A percentile compares a stretch with the other conserved stretches of the same genome.
Evolutionary conservation across 37 sponge, comb jelly and placozoan genomes (phyloP).

Genomic region (Geodia barretti): DNA sequence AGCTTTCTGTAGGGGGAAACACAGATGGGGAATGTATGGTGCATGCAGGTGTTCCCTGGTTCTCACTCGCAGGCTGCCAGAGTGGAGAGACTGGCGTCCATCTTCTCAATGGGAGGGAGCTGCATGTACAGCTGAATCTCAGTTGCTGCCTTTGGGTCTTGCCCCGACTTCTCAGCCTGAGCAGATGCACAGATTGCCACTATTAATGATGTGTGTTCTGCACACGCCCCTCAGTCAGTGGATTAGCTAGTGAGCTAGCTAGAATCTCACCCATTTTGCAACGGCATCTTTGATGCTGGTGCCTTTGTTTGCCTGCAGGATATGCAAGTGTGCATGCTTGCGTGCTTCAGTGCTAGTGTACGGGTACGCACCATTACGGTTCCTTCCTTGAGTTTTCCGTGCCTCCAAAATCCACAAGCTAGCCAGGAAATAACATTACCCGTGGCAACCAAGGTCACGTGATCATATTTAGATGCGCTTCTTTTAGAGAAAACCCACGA

Average conservation of each 20-base stretch:
- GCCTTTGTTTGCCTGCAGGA: slow-evolving; percentile 71
- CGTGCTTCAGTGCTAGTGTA: not conserved
- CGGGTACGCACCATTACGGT: too few relatives aligned
- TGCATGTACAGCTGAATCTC: slow-evolving; percentile 82
- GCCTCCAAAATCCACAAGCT: not conserved
- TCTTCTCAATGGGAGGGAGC: slow-evolving; percentile 94
- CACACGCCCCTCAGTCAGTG: not conserved
- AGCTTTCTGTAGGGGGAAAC: too few relatives aligned
- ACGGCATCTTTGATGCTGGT: slow-evolving; percentile 90
- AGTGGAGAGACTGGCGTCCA: slow-evolving; percentile 94
- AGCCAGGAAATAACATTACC: not conserved
- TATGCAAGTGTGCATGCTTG: too few relatives aligned
- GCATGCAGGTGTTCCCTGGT: not conserved
- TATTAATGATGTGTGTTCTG: too few relatives aligned
- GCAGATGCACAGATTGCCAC: too few relatives aligned
- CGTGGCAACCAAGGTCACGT: slow-evolving; percentile 14
- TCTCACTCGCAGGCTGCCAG: slow-evolving; percentile 90
- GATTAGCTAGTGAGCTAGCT: not conserved
- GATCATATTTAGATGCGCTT: not conserved
- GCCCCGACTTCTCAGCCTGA: slow-evolving; percentile 76
- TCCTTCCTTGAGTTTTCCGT: not conserved
- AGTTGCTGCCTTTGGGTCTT: slow-evolving; percentile 79
- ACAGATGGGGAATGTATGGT: too few relatives aligned
- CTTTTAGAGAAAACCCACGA: not conserved
- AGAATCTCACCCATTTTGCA: slow-evolving; percentile 79